phyloP scores from a whole-genome alignment of 2,797 vertebrate genomes.

The Acipenser oxyrinchus region DNA sequence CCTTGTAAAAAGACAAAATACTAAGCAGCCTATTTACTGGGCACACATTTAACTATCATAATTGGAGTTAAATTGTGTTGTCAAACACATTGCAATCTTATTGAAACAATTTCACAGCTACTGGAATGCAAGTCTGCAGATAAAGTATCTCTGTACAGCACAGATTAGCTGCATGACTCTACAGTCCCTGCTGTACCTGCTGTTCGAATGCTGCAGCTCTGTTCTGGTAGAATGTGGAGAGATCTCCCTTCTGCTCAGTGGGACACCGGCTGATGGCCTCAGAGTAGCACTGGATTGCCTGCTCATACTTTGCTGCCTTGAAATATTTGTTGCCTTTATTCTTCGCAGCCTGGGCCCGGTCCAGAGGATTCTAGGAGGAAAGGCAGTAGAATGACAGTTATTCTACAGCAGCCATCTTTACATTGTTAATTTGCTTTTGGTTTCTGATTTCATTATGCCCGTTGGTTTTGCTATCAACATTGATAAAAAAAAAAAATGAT shows the following conservation, averaged over 20 bases:
- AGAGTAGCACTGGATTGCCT: slow-evolving; percentile 95
- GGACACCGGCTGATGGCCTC: slow-evolving; percentile 91
- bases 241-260: slow-evolving; percentile 79
- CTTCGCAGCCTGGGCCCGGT: slow-evolving; percentile 88
- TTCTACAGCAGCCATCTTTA: too few species aligned
- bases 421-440: too few species aligned
- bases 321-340: slow-evolving; percentile 98
- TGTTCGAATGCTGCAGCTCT: slow-evolving; percentile 95
- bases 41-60: neutral
- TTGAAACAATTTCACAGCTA: too few species aligned
- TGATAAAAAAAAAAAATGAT: too few species aligned
- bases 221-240: slow-evolving; percentile 97
- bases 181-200: slow-evolving; percentile 53
- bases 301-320: slow-evolving; percentile 92
- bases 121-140: too few species aligned
- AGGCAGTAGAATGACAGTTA: neutral
- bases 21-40: too few species aligned
- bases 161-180: too few species aligned
- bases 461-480: too few species aligned
- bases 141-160: too few species aligned
- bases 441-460: too few species aligned
- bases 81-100: too few species aligned
- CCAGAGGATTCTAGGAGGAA: slow-evolving; percentile 74
- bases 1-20: too few species aligned
- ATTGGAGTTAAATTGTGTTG: slow-evolving; percentile 10